Percentiles rank a stretch among this genome's conserved stretches.
These are phyloP conservation scores for Pseudomugil tenellus DNA, from an alignment of 2,797 vertebrate genomes.

Conservation along the genomic window DNA sequence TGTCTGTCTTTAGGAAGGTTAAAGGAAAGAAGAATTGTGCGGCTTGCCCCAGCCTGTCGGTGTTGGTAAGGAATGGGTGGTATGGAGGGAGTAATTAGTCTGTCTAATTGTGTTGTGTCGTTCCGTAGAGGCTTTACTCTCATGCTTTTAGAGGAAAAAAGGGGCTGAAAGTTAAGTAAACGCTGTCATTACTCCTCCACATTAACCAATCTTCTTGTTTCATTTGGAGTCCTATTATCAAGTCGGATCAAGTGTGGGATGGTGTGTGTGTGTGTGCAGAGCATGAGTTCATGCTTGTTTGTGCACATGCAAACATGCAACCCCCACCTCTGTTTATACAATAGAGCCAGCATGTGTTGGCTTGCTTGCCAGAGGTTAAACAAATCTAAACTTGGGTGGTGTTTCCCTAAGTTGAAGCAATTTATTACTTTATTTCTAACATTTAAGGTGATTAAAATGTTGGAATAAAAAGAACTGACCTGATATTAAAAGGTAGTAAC, in stretches of 20 bases:
- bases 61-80: slow-evolving; percentile 67
- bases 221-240: slow-evolving; percentile 39
- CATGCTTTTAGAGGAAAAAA: slow-evolving; percentile 19
- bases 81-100: slow-evolving; percentile 73
- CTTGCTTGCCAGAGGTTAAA: slow-evolving; percentile 65
- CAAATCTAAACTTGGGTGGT: slow-evolving; percentile 30
- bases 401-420: slow-evolving; percentile 20
- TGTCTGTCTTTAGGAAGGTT: slow-evolving; percentile 17
- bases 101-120: slow-evolving; percentile 70
- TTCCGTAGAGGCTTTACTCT: slow-evolving; percentile 42
- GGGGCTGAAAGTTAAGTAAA: slow-evolving; percentile 40
- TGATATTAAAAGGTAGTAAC: neutral
- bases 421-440: neutral
- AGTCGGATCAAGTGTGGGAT: slow-evolving; percentile 6
- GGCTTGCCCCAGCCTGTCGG: slow-evolving; percentile 68
- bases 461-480: slow-evolving; percentile 1
- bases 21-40: slow-evolving; percentile 14
- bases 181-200: slow-evolving; percentile 46
- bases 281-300: slow-evolving; percentile 48
- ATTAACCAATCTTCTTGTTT: slow-evolving; percentile 35
- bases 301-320: slow-evolving; percentile 38
- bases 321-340: slow-evolving; percentile 26
- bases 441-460: neutral
- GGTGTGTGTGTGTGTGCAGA: slow-evolving; percentile 3
- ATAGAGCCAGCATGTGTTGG: slow-evolving; percentile 61